Conservation (phyloP, 2,797 vertebrate genomes). For the Florisuga fusca region DNA sequence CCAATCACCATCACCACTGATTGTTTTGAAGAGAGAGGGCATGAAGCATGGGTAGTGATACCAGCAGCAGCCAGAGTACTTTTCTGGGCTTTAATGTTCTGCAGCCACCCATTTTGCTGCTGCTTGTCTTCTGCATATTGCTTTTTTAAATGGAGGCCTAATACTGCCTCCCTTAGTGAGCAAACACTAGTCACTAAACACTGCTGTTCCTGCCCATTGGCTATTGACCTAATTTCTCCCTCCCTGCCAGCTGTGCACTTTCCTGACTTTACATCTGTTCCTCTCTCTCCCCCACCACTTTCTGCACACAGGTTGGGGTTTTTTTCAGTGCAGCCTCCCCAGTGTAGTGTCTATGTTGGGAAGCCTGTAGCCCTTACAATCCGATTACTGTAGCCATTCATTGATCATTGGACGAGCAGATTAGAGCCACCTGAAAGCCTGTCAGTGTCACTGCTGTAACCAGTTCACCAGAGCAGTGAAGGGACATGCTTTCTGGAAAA, state of each 20-base stretch:
- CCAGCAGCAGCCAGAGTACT: neutral
- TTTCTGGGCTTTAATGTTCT: neutral
- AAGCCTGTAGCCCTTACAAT: constrained; percentile 59
- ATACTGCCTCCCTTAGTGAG: neutral
- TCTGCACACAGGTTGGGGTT: neutral
- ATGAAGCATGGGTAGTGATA: neutral
- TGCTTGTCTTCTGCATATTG: neutral
- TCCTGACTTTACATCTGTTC: constrained; percentile 6
- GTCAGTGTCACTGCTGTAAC: constrained; percentile 6
- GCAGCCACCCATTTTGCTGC: neutral
- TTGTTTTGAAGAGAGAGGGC: neutral
- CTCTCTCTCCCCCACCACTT: neutral
- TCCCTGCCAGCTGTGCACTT: neutral
- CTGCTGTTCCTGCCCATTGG: neutral
- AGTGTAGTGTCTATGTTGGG: constrained; percentile 40
- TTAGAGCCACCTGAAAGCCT: constrained; percentile 69
- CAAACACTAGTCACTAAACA: neutral
- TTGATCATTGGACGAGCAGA: constrained; percentile 42
- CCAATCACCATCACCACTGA: neutral
- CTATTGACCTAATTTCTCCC: constrained; percentile 16
- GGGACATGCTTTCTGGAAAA: constrained; percentile 59
- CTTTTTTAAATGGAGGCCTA: neutral
- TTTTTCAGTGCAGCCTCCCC: neutral
- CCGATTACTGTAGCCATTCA: constrained; percentile 66
- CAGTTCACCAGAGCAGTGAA: constrained; percentile 35